Evolutionary conservation across 2,113 vertebrate genomes (phyloP), one percentile per base, ranked within the genome.

Genomic region (Oxyura jamaicensis): DNA sequence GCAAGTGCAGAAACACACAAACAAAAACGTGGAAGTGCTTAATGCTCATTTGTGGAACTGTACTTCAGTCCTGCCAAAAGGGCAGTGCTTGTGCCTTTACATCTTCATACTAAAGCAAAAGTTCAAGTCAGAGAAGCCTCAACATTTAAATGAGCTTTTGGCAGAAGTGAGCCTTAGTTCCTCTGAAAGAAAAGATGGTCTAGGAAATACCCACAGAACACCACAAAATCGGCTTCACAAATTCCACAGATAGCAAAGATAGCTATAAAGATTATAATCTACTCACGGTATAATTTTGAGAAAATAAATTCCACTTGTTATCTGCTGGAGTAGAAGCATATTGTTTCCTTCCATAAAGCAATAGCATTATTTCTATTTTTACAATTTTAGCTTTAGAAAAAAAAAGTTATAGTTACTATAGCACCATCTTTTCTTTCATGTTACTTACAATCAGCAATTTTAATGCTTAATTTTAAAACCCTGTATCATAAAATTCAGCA

Each of bases 1-100:
- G 4, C 39, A 19, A 5, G 3, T 46, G 41, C 53, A 7, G 22
- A 52, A 41, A 52, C 50, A 60, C 6, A 65, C 15, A 22, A 21
- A 4, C 20, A 56, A 31, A 41, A n/a, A 25, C 4, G 2, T 26
- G 25, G 8, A 28, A 91, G 41, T 0, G 0, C 7, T 48, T 10
- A 13, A 1, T 10, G 50, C 20, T 31, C 11, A 14, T 21, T 9
- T 28, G 7, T n/a, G 5, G 1, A 48, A 28, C 5, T 50, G 60
- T 9, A 19, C 35, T 76, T 28, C 22, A 56, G 8, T 58, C 29
- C 15, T n/a, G 13, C 16, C 25, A 10, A 3, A 69, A 17, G 11
- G 13, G 56, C 29, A 46, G 11, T 44, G 0, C 3, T 25, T 29
- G 2, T 53, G 66, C 63, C 21, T 71, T 17, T 3, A 21, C 4